Conservation (phyloP, 2,797 vertebrate species). For the Fringilla coelebs region DNA sequence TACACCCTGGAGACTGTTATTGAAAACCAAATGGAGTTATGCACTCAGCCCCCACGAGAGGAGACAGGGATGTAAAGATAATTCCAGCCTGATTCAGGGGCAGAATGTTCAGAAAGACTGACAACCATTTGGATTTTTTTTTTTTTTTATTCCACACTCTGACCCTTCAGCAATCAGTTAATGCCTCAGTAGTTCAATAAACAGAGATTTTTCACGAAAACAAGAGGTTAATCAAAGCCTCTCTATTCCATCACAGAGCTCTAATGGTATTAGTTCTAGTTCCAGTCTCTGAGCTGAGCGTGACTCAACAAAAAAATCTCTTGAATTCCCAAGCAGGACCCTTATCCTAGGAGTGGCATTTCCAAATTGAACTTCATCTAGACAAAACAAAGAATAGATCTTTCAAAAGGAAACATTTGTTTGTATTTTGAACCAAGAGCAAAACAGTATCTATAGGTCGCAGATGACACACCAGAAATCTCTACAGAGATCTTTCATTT, state of each 20-base stretch:
- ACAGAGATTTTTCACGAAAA: background rate
- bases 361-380: slow-evolving; percentile 12
- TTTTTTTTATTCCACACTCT: background rate
- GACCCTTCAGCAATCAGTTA: background rate
- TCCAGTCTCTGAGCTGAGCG: background rate
- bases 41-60: background rate
- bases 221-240: slow-evolving; percentile 3
- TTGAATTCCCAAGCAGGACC: slow-evolving; percentile 13
- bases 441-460: slow-evolving; percentile 23
- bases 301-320: slow-evolving; percentile 14
- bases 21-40: background rate
- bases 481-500: slow-evolving; percentile 47
- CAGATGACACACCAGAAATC: slow-evolving; percentile 37
- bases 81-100: background rate
- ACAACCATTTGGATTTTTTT: background rate
- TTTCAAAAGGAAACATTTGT: background rate
- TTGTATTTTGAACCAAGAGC: background rate
- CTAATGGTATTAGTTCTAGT: slow-evolving; percentile 28
- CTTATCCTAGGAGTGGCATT: background rate
- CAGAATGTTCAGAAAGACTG: background rate
- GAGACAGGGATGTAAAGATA: background rate
- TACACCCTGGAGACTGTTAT: background rate
- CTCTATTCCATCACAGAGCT: background rate
- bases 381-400: background rate
- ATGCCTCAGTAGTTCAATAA: background rate